Evolutionary conservation across 64 coral and sea anemone genomes (phyloP).

Genomic region (Catalaphyllia jardinei): DNA sequence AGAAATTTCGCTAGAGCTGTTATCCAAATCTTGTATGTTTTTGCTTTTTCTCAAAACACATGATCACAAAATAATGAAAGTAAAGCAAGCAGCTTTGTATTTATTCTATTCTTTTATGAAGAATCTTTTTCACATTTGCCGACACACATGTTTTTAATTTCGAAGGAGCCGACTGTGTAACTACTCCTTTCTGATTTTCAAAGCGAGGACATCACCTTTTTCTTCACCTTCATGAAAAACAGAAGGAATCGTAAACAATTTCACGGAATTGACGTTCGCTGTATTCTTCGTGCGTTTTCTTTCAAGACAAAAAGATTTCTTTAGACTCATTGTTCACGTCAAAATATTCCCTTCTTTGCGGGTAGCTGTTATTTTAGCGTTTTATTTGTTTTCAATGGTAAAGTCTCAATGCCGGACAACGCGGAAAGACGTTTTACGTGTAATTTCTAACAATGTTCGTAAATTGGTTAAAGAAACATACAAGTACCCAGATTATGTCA

Average conservation of each 20-base stretch:
- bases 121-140: not conserved
- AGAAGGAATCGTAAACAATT: not conserved
- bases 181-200: not conserved
- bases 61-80: conserved; percentile 4
- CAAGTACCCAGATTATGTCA: not conserved
- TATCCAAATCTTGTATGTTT: not conserved
- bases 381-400: not conserved
- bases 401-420: not conserved
- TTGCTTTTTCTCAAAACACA: not conserved
- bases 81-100: conserved; percentile 8
- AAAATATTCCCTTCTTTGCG: conserved; percentile 12
- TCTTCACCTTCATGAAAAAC: not conserved
- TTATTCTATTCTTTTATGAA: conserved; percentile 20
- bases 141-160: conserved; percentile 17
- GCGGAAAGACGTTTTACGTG: not conserved
- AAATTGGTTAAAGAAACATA: not conserved
- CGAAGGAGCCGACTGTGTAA: not conserved
- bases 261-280: not conserved
- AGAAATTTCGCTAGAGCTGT: not conserved
- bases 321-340: not conserved
- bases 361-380: not conserved
- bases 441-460: not conserved
- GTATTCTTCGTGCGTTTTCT: conserved; percentile 1
- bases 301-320: conserved; percentile 10
- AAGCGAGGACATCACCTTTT: not conserved